Evolutionary conservation across 2,888 invertebrate species (phyloP), one percentile per base, ranked within the genome.

Genomic region (Liposcelis brunnea): DNA sequence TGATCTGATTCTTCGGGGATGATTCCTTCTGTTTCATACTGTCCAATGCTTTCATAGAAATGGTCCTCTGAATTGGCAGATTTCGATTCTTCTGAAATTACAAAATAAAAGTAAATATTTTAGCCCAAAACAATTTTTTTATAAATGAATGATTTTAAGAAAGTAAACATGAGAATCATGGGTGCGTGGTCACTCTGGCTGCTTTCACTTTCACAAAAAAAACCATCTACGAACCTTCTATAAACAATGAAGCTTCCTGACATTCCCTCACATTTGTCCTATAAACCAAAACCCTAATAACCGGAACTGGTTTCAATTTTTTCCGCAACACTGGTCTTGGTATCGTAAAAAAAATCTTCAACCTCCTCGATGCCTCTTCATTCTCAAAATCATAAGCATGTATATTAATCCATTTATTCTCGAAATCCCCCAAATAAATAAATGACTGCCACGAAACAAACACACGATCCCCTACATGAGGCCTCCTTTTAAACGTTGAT

Each of bases 51-150:
- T 19, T 40, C 16, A 18, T 40, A 40, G 4, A 40, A n/a, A 19
- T 40, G 40, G 19, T 40, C 40, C 5, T 40, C 40, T 19, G 16
- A 19, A 14, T 19, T 21, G 7, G 16, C 40, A 15, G 40, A 5
- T 19, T 16, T 14, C 11, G 21, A 19, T n/a, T 40, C 40, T 40
- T 40, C 40, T 40, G 40, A 40, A 40, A 40, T n/a, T n/a, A 26
- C 4, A 26, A 26, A 8, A 26, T 6, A 26, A 26, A 26, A 26
- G 8, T 6, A 26, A 26, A 26, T 8, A 26, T 26, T 26, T 26
- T 6, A 26, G 8, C 8, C 26, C 26, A 26, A 26, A n/a, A n/a
- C n/a, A n/a, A n/a, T n/a, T n/a, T n/a, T n/a, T n/a, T n/a, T n/a
- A n/a, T n/a, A n/a, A n/a, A n/a, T n/a, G n/a, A n/a, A n/a, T n/a